A percentile compares a stretch with the other conserved stretches of the same genome.
phyloP scores from a whole-genome alignment of 2,797 vertebrate genomes.

The Carcharodon carcharias region DNA sequence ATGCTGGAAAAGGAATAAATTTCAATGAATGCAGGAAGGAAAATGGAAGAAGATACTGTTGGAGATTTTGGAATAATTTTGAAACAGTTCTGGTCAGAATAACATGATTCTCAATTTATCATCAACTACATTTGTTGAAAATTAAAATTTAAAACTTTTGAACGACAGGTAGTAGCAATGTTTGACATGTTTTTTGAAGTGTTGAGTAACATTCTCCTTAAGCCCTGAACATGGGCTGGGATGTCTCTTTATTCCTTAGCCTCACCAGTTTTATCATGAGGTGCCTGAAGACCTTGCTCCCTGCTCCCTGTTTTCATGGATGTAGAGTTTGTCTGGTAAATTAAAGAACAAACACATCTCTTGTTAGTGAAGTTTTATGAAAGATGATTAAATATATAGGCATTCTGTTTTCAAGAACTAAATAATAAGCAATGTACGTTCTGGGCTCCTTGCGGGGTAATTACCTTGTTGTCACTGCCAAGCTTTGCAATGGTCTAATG shows the following conservation, averaged over 20 bases:
- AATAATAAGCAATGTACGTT: not conserved
- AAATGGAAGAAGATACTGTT: too few relatives aligned
- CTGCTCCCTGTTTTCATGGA: not conserved
- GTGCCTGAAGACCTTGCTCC: not conserved
- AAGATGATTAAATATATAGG: not conserved
- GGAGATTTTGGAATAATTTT: too few relatives aligned
- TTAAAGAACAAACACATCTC: not conserved
- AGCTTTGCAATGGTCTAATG: not conserved
- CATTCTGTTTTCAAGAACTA: not conserved
- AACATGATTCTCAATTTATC: not conserved
- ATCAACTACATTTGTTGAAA: not conserved
- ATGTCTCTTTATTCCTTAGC: not conserved
- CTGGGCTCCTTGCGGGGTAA: not conserved
- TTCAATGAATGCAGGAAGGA: too few relatives aligned
- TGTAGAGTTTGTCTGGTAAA: not conserved
- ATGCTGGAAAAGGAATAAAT: too few relatives aligned
- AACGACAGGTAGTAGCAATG: not conserved
- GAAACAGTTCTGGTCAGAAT: too few relatives aligned
- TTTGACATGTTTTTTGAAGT: not conserved
- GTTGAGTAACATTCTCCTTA: not conserved
- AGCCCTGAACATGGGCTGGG: not conserved
- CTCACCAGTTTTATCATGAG: not conserved
- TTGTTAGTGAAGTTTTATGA: not conserved
- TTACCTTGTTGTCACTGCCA: not conserved
- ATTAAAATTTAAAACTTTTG: not conserved